Evolutionary conservation across 2,113 vertebrate genomes (phyloP).

Genomic region (Saguinus midas): DNA sequence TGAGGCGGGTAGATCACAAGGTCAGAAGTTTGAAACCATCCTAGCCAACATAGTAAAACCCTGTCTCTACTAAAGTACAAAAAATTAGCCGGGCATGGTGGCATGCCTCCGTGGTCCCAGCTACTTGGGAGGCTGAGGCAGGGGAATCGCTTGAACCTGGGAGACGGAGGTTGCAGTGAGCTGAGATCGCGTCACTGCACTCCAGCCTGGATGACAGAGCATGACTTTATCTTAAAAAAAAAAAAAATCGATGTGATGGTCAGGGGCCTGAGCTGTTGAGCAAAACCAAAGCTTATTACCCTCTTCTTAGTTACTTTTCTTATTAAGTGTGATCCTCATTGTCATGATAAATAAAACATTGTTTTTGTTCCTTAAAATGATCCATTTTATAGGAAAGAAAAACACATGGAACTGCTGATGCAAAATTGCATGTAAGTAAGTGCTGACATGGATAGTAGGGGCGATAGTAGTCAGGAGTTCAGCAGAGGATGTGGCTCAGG

Average conservation of each 20-base stretch:
- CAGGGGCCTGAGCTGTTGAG: neutral
- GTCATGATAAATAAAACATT: neutral
- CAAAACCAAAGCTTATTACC: neutral
- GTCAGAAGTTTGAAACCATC: too few species aligned
- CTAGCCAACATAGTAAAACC: too few species aligned
- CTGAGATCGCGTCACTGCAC: too few species aligned
- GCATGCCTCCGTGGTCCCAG: too few species aligned
- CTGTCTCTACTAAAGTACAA: too few species aligned
- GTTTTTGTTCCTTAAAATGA: neutral
- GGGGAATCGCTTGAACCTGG: too few species aligned
- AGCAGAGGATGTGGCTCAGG: neutral
- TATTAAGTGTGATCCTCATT: neutral
- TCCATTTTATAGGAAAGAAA: neutral
- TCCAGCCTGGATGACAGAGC: too few species aligned
- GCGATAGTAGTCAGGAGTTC: neutral
- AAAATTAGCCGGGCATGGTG: too few species aligned
- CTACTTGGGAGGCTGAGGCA: too few species aligned
- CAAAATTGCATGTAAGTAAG: neutral
- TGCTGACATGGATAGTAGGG: neutral
- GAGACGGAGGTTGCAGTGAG: too few species aligned
- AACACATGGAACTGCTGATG: neutral
- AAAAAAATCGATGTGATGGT: neutral
- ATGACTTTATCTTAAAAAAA: too few species aligned
- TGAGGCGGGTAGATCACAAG: too few species aligned
- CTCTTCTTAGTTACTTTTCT: neutral